Evolutionary conservation across 2,797 vertebrate genomes (phyloP).

Genomic region (Sebastes minor): DNA sequence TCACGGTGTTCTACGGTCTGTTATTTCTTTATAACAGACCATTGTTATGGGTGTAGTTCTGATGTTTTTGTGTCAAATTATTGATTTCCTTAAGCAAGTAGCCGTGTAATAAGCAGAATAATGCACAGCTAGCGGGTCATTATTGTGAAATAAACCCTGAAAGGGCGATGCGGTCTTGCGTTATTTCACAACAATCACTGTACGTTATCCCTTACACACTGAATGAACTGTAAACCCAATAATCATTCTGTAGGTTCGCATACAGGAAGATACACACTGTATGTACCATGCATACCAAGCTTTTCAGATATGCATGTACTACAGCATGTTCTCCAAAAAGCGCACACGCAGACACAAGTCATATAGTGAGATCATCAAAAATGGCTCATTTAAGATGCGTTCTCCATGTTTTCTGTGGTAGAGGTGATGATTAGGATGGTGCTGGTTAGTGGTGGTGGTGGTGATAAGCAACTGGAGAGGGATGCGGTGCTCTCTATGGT

Average conservation of each 20-base stretch:
- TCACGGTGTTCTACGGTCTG: too few species aligned
- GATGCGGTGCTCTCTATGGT: conserved; percentile 62
- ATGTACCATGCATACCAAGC: conserved; percentile 6
- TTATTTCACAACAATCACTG: too few species aligned
- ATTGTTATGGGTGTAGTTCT: fast-evolving
- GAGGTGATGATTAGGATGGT: conserved; percentile 43
- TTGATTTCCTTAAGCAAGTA: too few species aligned
- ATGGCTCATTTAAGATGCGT: conserved; percentile 1
- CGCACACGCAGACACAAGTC: not conserved
- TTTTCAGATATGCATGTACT: conserved; percentile 3
- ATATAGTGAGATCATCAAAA: not conserved
- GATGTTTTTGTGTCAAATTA: too few species aligned
- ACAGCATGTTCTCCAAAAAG: not conserved
- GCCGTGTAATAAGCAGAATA: too few species aligned
- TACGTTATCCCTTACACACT: not conserved
- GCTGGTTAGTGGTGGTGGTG: conserved; percentile 72
- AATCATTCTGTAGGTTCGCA: not conserved
- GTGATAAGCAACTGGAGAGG: conserved; percentile 17
- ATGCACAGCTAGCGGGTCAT: too few species aligned
- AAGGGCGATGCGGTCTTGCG: too few species aligned
- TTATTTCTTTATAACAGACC: too few species aligned
- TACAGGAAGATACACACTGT: not conserved
- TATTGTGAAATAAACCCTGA: too few species aligned
- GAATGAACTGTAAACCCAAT: not conserved
- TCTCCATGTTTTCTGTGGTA: conserved; percentile 17